These are phyloP conservation scores for Lampris megalopsis DNA, from an alignment of 2,113 vertebrate genomes.

Conservation along the genomic window DNA sequence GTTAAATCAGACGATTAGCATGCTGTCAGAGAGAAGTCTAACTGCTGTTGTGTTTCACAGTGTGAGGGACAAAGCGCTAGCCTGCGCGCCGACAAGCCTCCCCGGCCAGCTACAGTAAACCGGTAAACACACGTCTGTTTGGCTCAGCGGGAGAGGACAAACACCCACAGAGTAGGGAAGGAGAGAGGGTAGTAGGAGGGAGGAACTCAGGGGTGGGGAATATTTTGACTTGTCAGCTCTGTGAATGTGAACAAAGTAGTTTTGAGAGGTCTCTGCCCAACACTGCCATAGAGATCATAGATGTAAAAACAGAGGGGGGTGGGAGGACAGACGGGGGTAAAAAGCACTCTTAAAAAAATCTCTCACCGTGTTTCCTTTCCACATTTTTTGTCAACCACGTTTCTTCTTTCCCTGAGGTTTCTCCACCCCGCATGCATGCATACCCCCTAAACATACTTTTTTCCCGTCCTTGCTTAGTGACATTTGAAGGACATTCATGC, in stretches of 20 bases:
- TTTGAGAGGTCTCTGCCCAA: slow-evolving; percentile 59
- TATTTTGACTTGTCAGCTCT: slow-evolving; percentile 65
- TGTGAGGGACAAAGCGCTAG: slow-evolving; percentile 80
- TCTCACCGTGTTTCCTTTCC: no score
- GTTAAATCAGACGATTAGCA: slow-evolving; percentile 78
- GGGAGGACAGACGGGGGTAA: slow-evolving; percentile 25
- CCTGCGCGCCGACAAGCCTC: slow-evolving; percentile 78
- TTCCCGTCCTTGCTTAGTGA: slow-evolving; percentile 48
- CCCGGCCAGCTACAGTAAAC: slow-evolving; percentile 80
- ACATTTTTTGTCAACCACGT: no score
- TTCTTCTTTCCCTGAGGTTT: no score
- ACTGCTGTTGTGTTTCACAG: slow-evolving; percentile 81
- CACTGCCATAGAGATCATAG: slow-evolving; percentile 51
- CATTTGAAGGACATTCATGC: slow-evolving; percentile 69
- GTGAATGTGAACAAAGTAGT: slow-evolving; percentile 57
- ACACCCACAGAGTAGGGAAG: slow-evolving; percentile 67
- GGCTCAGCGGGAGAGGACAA: slow-evolving; percentile 82
- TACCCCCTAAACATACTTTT: background rate
- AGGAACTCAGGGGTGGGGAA: slow-evolving; percentile 44
- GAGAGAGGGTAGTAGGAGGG: slow-evolving; percentile 55
- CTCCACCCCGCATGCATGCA: background rate
- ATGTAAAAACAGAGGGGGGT: slow-evolving; percentile 44
- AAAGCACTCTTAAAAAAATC: slow-evolving; percentile 4
- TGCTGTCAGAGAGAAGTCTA: slow-evolving; percentile 78
- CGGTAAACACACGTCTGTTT: slow-evolving; percentile 83